Evolutionary conservation across 2,113 vertebrate genomes (phyloP).

Genomic region (Erythrocebus patas): DNA sequence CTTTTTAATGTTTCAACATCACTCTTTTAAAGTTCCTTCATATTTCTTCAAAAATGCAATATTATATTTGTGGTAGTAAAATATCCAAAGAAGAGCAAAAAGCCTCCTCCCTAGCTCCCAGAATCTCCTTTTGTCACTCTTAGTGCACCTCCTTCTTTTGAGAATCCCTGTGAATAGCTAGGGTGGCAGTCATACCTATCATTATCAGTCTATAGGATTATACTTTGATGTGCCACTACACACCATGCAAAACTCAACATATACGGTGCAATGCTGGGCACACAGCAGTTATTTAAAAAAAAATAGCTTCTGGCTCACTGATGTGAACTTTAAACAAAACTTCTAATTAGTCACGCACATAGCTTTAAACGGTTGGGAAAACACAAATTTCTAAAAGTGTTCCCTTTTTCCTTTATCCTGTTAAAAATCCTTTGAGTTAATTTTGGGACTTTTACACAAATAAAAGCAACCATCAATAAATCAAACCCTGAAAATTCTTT

Average conservation of each 20-base stretch:
- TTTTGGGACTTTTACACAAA: slow-evolving; percentile 15
- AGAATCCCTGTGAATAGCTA: not conserved
- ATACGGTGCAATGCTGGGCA: not conserved
- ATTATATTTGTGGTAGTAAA: not conserved
- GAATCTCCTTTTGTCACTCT: not conserved
- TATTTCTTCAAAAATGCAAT: slow-evolving; percentile 21
- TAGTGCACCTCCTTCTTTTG: not conserved
- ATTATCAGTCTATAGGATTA: too few relatives aligned
- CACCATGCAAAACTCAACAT: not conserved
- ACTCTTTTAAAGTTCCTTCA: not conserved
- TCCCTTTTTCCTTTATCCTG: not conserved
- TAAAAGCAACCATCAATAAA: not conserved
- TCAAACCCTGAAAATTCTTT: not conserved
- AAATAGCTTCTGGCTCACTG: not conserved
- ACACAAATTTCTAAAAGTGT: not conserved
- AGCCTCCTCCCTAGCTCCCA: not conserved
- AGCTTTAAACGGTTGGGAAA: not conserved
- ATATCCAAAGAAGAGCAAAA: not conserved
- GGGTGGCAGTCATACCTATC: not conserved
- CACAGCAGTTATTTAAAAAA: not conserved
- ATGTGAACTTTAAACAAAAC: not conserved
- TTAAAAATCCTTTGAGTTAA: not conserved
- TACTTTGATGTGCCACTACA: not conserved
- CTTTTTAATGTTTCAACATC: not conserved
- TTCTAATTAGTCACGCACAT: not conserved